Evolutionary conservation across 37 sponge, comb jelly and placozoan genomes (phyloP).

Genomic region (Eunapius fragilis): DNA sequence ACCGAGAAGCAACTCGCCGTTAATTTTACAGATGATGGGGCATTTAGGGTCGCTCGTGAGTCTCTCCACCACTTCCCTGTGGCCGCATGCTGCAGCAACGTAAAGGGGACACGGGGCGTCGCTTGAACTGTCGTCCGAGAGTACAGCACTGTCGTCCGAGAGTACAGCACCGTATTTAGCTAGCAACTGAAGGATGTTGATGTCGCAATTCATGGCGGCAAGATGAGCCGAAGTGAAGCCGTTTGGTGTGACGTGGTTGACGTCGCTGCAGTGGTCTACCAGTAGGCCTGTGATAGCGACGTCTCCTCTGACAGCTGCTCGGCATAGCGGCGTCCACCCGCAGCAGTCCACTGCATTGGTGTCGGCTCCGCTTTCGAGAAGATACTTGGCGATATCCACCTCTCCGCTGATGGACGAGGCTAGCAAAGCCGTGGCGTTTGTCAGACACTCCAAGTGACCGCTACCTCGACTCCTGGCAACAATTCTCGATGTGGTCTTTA

Average conservation of each 20-base stretch:
- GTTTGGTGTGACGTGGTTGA: background rate
- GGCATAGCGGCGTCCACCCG: slow-evolving; percentile 91
- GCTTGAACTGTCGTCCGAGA: background rate
- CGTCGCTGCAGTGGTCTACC: background rate
- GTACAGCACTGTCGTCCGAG: background rate
- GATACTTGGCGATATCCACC: background rate
- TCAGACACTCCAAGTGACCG: background rate
- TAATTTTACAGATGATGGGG: background rate
- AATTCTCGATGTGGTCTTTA: background rate
- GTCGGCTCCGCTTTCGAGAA: slow-evolving; percentile 39
- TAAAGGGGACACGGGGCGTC: background rate
- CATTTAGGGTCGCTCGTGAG: background rate
- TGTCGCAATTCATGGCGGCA: background rate
- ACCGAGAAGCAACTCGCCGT: background rate
- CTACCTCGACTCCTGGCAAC: background rate
- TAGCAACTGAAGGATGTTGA: background rate
- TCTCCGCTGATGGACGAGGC: background rate
- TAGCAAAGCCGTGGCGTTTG: background rate
- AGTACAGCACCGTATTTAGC: background rate
- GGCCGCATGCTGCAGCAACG: background rate
- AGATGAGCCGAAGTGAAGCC: background rate
- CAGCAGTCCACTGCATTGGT: slow-evolving; percentile 77
- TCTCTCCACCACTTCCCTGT: background rate
- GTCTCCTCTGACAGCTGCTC: slow-evolving; percentile 84
- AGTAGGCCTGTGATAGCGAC: slow-evolving; percentile 8